Base-by-base conservation (phyloP, 1,140 invertebrate genomes). In the Camponotus vicinus region DNA sequence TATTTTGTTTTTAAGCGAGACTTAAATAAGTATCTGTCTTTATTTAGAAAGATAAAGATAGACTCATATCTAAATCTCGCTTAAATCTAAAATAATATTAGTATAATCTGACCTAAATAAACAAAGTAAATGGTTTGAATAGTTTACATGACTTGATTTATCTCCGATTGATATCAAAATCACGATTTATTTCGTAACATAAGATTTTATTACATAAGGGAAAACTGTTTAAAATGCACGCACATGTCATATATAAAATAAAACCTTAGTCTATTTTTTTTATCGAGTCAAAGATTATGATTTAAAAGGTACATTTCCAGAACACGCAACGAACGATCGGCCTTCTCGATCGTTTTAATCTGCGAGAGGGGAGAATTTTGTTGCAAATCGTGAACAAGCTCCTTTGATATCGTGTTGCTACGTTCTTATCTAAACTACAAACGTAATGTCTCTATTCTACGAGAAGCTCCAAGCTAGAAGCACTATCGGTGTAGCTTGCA, bases 361-460 rank as follows among this genome's bases (percentile, higher is more conserved):
- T 45, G 15, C n/a, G 27, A 27, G 27, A 37, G 32, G n/a, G 27
- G 34, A 6, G 18, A 42, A 3, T 45, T 11, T 11, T 15, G n/a
- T 55, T 27, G 18, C 27, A 57, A 61, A 32, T 69, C 6, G 11
- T 75, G 79, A 61, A 32, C 15, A 5, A 18, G 42, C 32, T 37
- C 21, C 59, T 66, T 66, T 45, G 70, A 34, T 71, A 66, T 84
- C 42, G 15, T 27, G 34, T 55, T 85, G 40, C 67, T 42, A 49
- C 34, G 66, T n/a, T 70, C 49, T 89, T 88, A 89, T 89, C 80
- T 79, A 61, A 85, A 69, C 57, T 85, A 32, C 63, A 5, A 66
- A 73, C 73, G 21, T 78, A 85, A 88, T 88, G 67, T 89, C 59
- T 88, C 79, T 84, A 88, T 89, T 69, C 70, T 18, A 61, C 49